Conservation (phyloP, 2,797 vertebrate species). For the Danionella dracula region DNA sequence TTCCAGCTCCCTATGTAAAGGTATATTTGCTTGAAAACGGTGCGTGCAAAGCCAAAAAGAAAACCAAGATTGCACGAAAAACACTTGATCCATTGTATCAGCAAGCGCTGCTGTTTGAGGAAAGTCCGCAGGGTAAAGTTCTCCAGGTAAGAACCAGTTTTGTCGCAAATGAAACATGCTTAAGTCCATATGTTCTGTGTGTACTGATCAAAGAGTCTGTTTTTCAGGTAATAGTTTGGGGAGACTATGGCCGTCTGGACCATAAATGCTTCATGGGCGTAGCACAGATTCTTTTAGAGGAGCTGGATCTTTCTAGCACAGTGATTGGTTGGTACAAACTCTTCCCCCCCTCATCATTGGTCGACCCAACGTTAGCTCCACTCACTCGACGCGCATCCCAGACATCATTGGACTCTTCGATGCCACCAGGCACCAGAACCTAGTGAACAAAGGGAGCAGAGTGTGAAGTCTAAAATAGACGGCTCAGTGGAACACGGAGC, state of each 20-base stretch:
- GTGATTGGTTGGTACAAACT: constrained; percentile 99
- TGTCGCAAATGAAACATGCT: too few species aligned
- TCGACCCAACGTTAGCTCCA: constrained; percentile 96
- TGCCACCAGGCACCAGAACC: constrained; percentile 86
- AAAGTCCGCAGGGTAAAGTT: constrained; percentile 96
- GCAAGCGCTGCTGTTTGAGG: constrained; percentile 92
- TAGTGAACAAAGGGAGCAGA: constrained; percentile 69
- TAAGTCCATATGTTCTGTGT: too few species aligned
- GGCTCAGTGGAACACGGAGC: constrained; percentile 56
- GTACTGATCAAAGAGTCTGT: not conserved
- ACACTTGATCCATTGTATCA: constrained; percentile 98
- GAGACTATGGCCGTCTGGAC: constrained; percentile 97
- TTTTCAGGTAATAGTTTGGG: constrained; percentile 96
- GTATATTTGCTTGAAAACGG: constrained; percentile 96
- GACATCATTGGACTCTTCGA: constrained; percentile 95
- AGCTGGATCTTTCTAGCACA: constrained; percentile 95
- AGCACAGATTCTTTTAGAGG: constrained; percentile 96
- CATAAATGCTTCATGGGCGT: constrained; percentile 99
- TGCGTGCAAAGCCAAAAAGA: constrained; percentile 97
- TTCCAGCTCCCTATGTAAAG: constrained; percentile 96
- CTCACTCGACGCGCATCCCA: constrained; percentile 95
- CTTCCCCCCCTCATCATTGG: constrained; percentile 95
- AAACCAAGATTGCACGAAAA: constrained; percentile 98
- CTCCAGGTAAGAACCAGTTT: constrained; percentile 80
- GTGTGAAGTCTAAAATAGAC: not conserved